Evolutionary conservation across 2,113 vertebrate genomes (phyloP), one percentile per base, ranked within the genome.

Genomic region (Dermatemys mawii): DNA sequence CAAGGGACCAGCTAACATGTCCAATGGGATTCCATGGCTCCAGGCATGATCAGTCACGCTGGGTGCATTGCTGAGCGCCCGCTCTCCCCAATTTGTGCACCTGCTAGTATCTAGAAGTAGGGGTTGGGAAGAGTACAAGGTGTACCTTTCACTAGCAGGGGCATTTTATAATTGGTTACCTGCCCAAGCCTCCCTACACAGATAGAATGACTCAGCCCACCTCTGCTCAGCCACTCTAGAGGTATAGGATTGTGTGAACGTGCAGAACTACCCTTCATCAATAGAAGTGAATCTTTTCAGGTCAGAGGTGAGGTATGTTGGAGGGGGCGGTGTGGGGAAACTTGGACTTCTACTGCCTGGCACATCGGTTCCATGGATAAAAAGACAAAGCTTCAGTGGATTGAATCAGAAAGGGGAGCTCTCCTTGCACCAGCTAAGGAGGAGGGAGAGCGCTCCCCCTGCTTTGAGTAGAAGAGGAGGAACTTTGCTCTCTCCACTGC

Each of bases 401-500:
- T 82, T 86, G 91, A 91, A 97, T 90, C 82, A 87, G 54, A 51
- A 46, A 83, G 70, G 38, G 54, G 27, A 89, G 83, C 44, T 86
- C 88, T 22, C 11, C 32, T 41, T 32, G 50, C 14, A 41, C 44
- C 22, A 46, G 41, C 22, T 51, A 44, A 84, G 73, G 82, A 86
- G 48, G 17, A 19, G 2, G 17, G 76, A 84, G 88, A 87, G 22
- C 44, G 93, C 0, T 8, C 75, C 51, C 88, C 73, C 70, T 76
- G 21, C 60, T 94, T 95, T 79, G 67, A 17, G 6, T 32, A 12
- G 24, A 84, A 73, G 50, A 73, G 81, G 35, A 80, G 53, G 32
- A 82, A 84, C 8, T 24, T 53, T 76, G 22, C 85, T 96, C 41
- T 84, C 35, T 51, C 35, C 9, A 78, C 80, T 93, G 57, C 7